Evolutionary conservation across 2,797 vertebrate genomes (phyloP).

Genomic region (Melanotaenia pygmaea): DNA sequence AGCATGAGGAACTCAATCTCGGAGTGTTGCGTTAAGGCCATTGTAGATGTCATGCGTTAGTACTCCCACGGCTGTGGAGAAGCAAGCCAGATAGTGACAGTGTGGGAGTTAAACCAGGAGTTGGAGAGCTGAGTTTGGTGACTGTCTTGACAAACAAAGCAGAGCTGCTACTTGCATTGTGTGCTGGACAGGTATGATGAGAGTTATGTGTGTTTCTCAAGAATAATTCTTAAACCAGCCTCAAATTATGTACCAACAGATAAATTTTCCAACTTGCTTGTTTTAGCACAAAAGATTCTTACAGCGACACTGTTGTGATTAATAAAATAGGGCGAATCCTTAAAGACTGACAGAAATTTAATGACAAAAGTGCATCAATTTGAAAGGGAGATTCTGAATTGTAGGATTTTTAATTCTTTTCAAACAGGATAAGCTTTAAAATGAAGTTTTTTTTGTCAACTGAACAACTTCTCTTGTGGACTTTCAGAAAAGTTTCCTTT

Average conservation of each 20-base stretch:
- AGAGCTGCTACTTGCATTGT: constrained; percentile 55
- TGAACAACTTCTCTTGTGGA: background rate
- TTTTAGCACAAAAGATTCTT: constrained; percentile 5
- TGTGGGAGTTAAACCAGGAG: constrained; percentile 75
- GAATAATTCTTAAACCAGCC: constrained; percentile 39
- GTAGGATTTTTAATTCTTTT: background rate
- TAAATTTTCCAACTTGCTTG: constrained; percentile 22
- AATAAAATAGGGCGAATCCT: constrained; percentile 9
- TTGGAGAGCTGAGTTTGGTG: constrained; percentile 69
- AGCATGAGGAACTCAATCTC: constrained; percentile 82
- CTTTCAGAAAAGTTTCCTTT: background rate
- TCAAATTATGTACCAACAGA: constrained; percentile 34
- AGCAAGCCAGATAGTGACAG: constrained; percentile 73
- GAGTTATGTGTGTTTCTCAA: constrained; percentile 50
- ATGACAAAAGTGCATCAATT: background rate
- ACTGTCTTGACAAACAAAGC: constrained; percentile 77
- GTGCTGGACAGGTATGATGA: constrained; percentile 74
- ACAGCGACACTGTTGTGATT: background rate
- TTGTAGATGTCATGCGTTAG: constrained; percentile 76
- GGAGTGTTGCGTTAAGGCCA: constrained; percentile 71
- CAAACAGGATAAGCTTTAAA: background rate
- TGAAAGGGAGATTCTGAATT: background rate
- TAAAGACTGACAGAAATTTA: constrained; percentile 7
- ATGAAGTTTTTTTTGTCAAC: background rate
- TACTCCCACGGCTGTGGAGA: constrained; percentile 65